Base-by-base conservation (phyloP, 2,888 invertebrate genomes). In the Cenopis cana region DNA sequence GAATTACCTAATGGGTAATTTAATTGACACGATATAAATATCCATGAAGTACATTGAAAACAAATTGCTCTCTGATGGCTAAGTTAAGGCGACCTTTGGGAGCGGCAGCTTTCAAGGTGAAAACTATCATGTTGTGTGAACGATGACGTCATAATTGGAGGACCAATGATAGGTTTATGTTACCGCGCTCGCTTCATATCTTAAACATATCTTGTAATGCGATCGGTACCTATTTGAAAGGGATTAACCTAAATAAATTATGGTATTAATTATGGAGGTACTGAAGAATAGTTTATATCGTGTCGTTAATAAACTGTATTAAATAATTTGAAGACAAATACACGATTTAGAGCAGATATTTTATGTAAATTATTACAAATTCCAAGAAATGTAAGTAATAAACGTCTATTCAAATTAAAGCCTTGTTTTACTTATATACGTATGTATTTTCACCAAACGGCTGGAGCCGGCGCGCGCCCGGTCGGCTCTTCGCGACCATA, bases 371-470 rank as follows among this genome's bases (percentile, higher is more conserved):
- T 70, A 66, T 65, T 52, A 70, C 46, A n/a, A 17, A 33, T 69
- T 52, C 50, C 11, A 52, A 41, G 54, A 70, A 57, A 54, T 70
- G 59, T 69, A 60, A 66, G 65, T 57, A 70, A 65, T 70, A 70
- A 70, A 70, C 65, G 60, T 70, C 46, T 66, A 54, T 33, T 24
- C 1, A 24, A 24, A 24, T 24, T 24, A 24, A 24, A 24, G 4
- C 4, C 1, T 24, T 24, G 24, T 24, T 24, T 24, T 24, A 24
- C 24, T 24, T 4, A 24, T 24, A n/a, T n/a, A n/a, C n/a, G n/a
- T n/a, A n/a, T n/a, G n/a, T n/a, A n/a, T n/a, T n/a, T n/a, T n/a
- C n/a, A n/a, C n/a, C n/a, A n/a, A n/a, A n/a, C n/a, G n/a, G n/a
- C n/a, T n/a, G n/a, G n/a, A n/a, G n/a, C n/a, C n/a, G n/a, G n/a